Conservation (phyloP, 2,888 invertebrate species). For the Teinopalpus imperialis region DNA sequence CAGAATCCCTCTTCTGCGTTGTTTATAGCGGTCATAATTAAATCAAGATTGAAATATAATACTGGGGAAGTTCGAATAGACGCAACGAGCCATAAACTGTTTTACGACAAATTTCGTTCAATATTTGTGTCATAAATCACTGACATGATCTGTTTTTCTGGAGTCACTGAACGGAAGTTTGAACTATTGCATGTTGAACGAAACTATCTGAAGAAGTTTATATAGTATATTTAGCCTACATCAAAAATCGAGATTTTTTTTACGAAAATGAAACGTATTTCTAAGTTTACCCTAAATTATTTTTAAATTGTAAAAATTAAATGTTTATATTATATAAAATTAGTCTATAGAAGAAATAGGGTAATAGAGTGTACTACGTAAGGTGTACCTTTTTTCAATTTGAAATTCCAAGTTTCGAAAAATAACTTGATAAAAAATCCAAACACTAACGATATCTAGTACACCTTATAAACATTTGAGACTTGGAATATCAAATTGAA, state of each 20-base stretch:
- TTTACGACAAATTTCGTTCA: slow-evolving; percentile 70
- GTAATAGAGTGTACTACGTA: too few species aligned
- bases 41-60: slow-evolving; percentile 39
- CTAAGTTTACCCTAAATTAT: too few species aligned
- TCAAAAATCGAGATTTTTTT: background rate
- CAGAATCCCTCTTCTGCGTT: slow-evolving; percentile 43
- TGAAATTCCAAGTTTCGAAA: too few species aligned
- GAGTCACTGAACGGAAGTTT: slow-evolving; percentile 46
- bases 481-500: too few species aligned
- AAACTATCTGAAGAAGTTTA: slow-evolving; percentile 27
- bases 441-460: too few species aligned
- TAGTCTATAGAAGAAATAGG: too few species aligned
- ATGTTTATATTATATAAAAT: too few species aligned
- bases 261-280: too few species aligned
- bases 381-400: too few species aligned
- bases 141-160: slow-evolving; percentile 54
- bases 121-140: slow-evolving; percentile 66
- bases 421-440: too few species aligned
- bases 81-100: slow-evolving; percentile 47
- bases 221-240: background rate
- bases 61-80: slow-evolving; percentile 33
- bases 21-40: slow-evolving; percentile 44
- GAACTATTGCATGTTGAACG: slow-evolving; percentile 34
- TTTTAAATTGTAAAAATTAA: too few species aligned
- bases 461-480: too few species aligned